Conservation (phyloP, 2,797 vertebrate species). For the Menidia menidia region DNA sequence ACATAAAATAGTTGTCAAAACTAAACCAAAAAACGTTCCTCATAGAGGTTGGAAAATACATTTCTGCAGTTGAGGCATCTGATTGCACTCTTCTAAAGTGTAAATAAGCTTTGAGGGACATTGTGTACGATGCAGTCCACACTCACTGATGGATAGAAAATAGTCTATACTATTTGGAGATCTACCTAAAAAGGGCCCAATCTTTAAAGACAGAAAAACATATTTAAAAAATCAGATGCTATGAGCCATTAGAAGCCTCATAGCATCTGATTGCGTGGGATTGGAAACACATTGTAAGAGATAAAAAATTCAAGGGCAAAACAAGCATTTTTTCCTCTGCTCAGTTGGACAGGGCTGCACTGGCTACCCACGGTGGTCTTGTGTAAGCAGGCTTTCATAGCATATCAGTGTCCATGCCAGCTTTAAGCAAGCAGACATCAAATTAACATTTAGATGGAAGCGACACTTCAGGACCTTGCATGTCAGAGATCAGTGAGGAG, state of each 20-base stretch:
- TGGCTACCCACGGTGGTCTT: neutral
- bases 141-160: slow-evolving; percentile 54
- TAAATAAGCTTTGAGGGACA: slow-evolving; percentile 32
- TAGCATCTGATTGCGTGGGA: slow-evolving; percentile 52
- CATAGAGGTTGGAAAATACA: slow-evolving; percentile 1
- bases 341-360: slow-evolving; percentile 20
- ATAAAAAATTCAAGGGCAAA: slow-evolving; percentile 53
- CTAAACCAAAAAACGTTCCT: neutral
- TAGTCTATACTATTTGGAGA: slow-evolving; percentile 39
- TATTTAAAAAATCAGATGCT: slow-evolving; percentile 32
- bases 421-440: slow-evolving; percentile 68
- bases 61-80: slow-evolving; percentile 21
- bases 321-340: slow-evolving; percentile 36
- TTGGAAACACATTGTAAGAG: slow-evolving; percentile 16
- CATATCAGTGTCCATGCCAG: slow-evolving; percentile 50
- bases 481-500: slow-evolving; percentile 61
- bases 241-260: slow-evolving; percentile 39
- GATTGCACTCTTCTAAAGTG: slow-evolving; percentile 34
- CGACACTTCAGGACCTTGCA: slow-evolving; percentile 59
- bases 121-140: slow-evolving; percentile 29
- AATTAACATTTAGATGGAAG: slow-evolving; percentile 83
- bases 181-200: slow-evolving; percentile 37
- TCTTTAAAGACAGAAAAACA: too few relatives aligned
- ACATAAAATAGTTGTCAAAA: neutral
- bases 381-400: slow-evolving; percentile 62